Evolutionary conservation across 2,797 vertebrate species (phyloP).

Genomic region (Poeciliopsis paucimaculata): DNA sequence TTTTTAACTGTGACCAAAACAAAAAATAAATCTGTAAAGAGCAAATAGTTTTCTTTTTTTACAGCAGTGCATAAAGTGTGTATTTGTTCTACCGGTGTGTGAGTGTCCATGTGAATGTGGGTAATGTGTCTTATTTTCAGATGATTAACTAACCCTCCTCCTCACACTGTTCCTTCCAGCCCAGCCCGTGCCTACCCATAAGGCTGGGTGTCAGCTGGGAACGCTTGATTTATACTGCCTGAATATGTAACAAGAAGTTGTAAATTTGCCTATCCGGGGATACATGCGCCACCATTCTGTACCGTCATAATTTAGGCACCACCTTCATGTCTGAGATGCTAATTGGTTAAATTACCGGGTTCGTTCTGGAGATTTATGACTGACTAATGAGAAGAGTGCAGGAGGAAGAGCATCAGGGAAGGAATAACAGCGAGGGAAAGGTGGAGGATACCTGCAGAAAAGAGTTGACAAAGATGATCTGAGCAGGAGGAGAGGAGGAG

Average conservation of each 20-base stretch:
- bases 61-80: constrained; percentile 1
- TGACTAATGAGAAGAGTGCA: constrained; percentile 69
- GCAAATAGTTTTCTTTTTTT: background rate
- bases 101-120: constrained; percentile 49
- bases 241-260: constrained; percentile 93
- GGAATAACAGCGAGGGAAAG: constrained; percentile 31
- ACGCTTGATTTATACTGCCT: constrained; percentile 80
- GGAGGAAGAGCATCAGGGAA: constrained; percentile 17
- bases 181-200: constrained; percentile 72
- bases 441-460: constrained; percentile 14
- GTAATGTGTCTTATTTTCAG: constrained; percentile 71
- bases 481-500: constrained; percentile 22
- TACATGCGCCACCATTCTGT: constrained; percentile 68
- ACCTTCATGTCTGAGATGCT: constrained; percentile 85
- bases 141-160: constrained; percentile 84
- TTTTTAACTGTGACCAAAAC: background rate
- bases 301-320: constrained; percentile 85
- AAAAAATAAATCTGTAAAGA: background rate
- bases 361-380: constrained; percentile 88
- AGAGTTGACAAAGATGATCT: constrained; percentile 35
- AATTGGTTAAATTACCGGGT: constrained; percentile 89
- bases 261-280: constrained; percentile 87
- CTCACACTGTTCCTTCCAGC: constrained; percentile 82
- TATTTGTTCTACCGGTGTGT: constrained; percentile 23
- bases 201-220: constrained; percentile 68